phyloP scores from a whole-genome alignment of 2,797 vertebrate genomes.

The Chlorospingus flavigularis region DNA sequence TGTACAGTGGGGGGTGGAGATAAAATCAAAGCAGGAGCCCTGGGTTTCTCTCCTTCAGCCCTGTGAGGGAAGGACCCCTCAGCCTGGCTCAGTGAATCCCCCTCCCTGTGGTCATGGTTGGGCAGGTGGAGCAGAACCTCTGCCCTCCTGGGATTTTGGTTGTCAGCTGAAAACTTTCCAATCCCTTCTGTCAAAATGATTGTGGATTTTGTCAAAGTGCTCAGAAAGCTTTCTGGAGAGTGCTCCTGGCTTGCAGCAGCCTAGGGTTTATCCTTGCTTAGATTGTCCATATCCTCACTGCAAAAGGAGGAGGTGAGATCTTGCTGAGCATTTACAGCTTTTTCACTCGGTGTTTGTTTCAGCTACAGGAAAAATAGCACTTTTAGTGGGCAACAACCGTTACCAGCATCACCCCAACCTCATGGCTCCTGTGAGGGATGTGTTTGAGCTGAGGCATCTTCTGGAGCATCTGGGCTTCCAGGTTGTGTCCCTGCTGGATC shows the following conservation, averaged over 20 bases:
- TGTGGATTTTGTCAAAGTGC: background rate
- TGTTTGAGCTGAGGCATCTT: constrained; percentile 82
- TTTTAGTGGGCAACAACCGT: constrained; percentile 87
- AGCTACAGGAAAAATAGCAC: constrained; percentile 89
- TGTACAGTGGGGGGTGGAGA: background rate
- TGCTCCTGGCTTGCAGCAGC: background rate
- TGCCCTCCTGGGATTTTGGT: background rate
- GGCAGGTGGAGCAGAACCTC: background rate
- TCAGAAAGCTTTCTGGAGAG: background rate
- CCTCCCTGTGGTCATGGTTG: background rate
- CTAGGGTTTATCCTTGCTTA: background rate
- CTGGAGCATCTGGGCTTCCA: constrained; percentile 84
- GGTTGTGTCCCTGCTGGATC: constrained; percentile 87
- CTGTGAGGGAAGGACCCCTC: accelerated
- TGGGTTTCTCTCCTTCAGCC: background rate
- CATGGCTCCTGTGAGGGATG: constrained; percentile 85
- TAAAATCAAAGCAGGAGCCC: background rate
- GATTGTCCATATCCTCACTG: background rate
- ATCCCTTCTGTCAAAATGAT: background rate
- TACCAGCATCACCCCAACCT: constrained; percentile 82
- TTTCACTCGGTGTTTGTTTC: background rate
- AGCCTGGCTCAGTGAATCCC: background rate
- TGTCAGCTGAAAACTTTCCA: background rate
- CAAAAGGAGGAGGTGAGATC: background rate
- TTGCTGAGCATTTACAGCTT: background rate